Conservation (phyloP, 2,888 invertebrate genomes). For the Helicoverpa assulta region DNA sequence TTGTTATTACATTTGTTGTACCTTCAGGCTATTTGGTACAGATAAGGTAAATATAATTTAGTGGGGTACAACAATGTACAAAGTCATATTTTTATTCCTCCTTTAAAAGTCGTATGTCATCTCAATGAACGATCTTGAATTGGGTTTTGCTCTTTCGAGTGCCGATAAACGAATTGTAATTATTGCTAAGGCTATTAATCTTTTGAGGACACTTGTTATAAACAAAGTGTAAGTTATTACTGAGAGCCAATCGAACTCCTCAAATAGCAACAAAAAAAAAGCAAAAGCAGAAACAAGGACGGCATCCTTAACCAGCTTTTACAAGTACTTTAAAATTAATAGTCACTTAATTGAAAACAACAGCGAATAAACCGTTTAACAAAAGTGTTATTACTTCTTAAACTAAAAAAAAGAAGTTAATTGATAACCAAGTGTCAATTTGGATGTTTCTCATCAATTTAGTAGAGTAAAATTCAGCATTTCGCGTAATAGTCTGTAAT, state of each 20-base stretch:
- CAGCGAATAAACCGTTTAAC: not conserved
- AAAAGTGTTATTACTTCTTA: conserved; percentile 30
- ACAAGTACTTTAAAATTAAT: not conserved
- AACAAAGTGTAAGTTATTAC: not conserved
- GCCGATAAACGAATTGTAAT: not conserved
- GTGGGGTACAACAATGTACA: not conserved
- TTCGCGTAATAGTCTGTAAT: conserved; percentile 55
- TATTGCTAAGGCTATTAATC: not conserved
- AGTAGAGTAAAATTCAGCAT: conserved; percentile 41
- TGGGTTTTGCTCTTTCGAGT: not conserved
- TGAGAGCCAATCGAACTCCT: too few species aligned
- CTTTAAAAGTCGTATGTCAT: conserved; percentile 1
- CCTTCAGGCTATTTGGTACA: not conserved
- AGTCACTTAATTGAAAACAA: not conserved
- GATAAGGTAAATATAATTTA: conserved; percentile 12
- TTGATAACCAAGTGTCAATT: conserved; percentile 52
- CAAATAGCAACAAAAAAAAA: not conserved
- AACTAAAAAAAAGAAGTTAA: conserved; percentile 21
- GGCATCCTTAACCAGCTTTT: not conserved
- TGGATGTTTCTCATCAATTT: conserved; percentile 39
- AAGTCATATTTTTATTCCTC: not conserved
- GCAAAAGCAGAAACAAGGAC: not conserved
- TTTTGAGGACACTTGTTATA: not conserved
- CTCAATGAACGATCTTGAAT: not conserved
- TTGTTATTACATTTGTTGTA: conserved; percentile 12